Conservation (phyloP, 2,888 invertebrate species). For the Aphodius sticticus region DNA sequence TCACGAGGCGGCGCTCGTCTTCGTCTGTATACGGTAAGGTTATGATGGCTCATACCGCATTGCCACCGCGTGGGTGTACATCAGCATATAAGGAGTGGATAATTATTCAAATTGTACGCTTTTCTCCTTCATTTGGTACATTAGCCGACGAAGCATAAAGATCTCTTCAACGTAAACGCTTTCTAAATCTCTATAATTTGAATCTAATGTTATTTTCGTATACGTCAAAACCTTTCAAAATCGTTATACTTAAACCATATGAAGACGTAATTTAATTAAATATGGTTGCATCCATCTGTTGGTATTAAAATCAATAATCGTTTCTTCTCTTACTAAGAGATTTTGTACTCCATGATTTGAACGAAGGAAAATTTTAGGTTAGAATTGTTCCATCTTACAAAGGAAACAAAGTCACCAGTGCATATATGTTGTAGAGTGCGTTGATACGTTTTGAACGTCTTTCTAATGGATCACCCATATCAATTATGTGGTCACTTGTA, state of each 20-base stretch:
- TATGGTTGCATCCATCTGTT: background rate
- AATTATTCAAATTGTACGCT: slow-evolving; percentile 4
- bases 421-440: too few species aligned
- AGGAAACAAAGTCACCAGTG: background rate
- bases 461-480: too few species aligned
- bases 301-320: too few species aligned
- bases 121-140: background rate
- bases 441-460: too few species aligned
- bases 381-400: background rate
- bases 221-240: background rate
- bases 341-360: background rate
- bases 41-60: background rate
- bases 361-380: background rate
- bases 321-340: too few species aligned
- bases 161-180: background rate
- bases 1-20: background rate
- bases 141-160: background rate
- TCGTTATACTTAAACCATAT: background rate
- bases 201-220: background rate
- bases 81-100: background rate
- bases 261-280: background rate
- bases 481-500: too few species aligned
- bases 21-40: background rate
- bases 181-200: background rate
- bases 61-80: background rate